phyloP scores from a whole-genome alignment of 2,888 invertebrate species.

The Junonia oenone region DNA sequence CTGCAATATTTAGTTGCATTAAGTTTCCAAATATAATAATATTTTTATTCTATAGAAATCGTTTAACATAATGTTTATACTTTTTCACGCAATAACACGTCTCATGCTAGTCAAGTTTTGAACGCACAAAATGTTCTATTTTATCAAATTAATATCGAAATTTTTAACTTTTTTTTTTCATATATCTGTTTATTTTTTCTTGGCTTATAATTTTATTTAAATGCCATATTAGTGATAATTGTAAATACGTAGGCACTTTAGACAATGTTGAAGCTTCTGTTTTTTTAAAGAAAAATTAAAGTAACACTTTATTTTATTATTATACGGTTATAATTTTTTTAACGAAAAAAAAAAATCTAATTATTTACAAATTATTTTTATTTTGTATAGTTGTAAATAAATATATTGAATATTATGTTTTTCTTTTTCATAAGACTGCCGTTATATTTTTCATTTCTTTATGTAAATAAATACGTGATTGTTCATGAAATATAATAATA shows the following conservation, averaged over 20 bases:
- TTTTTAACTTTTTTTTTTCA: constrained; percentile 39
- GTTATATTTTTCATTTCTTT: constrained; percentile 55
- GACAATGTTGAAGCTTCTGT: constrained; percentile 62
- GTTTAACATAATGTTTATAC: constrained; percentile 34
- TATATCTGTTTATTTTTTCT: constrained; percentile 35
- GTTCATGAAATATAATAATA: constrained; percentile 36
- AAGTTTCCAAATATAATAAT: constrained; percentile 51
- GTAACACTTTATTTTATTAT: constrained; percentile 48
- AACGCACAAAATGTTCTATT: constrained; percentile 66
- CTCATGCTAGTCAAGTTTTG: constrained; percentile 76
- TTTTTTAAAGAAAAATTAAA: constrained; percentile 35
- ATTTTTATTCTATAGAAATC: constrained; percentile 44
- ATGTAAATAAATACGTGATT: constrained; percentile 54
- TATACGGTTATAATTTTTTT: constrained; percentile 47
- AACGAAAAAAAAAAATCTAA: constrained; percentile 40
- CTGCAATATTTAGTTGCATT: constrained; percentile 56
- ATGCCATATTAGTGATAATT: constrained; percentile 75
- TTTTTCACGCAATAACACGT: constrained; percentile 74
- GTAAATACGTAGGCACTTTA: constrained; percentile 66
- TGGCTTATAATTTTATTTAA: constrained; percentile 57
- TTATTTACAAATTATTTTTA: constrained; percentile 61
- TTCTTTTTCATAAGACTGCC: constrained; percentile 73
- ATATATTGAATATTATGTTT: constrained; percentile 55
- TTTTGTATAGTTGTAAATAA: constrained; percentile 61
- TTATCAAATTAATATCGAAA: constrained; percentile 43